Percentiles rank a stretch among this genome's conserved stretches.
Conservation (phyloP, 2,888 invertebrate species). For the Capitulum mitella region DNA sequence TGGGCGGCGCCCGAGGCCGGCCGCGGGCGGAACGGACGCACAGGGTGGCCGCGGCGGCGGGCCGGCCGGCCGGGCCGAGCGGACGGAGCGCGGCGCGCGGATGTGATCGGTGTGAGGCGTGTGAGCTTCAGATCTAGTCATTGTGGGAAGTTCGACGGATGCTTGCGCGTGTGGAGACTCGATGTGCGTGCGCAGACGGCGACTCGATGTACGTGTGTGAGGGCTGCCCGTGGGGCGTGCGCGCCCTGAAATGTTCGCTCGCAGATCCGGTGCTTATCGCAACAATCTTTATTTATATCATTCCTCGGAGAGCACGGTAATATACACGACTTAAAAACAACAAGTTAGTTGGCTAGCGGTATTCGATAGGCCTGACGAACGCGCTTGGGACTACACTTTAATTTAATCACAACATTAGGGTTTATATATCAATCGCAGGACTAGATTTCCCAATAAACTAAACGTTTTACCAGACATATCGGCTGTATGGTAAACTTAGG, state of each 20-base stretch:
- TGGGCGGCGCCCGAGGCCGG: background rate
- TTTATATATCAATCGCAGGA: background rate
- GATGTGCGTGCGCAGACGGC: no score
- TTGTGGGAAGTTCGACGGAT: background rate
- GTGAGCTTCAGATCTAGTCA: conserved; percentile 8
- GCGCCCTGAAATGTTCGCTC: background rate
- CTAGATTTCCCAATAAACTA: conserved; percentile 11
- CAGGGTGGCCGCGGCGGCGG: background rate
- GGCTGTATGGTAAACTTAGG: background rate
- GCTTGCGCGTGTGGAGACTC: no score
- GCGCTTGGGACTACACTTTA: background rate
- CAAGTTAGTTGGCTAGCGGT: conserved; percentile 10
- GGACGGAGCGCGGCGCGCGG: background rate
- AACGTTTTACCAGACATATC: background rate
- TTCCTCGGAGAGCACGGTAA: conserved; percentile 11
- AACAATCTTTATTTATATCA: conserved; percentile 21
- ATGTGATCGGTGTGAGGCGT: background rate
- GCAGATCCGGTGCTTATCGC: background rate
- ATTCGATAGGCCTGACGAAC: background rate
- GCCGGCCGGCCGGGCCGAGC: background rate
- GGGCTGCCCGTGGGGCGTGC: no score
- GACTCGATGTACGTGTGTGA: no score
- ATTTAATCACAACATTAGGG: conserved; percentile 3
- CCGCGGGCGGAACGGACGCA: no score
- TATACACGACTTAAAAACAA: conserved; percentile 13